Evolutionary conservation across 2,113 vertebrate species (phyloP).

Genomic region (Erythrocebus patas): DNA sequence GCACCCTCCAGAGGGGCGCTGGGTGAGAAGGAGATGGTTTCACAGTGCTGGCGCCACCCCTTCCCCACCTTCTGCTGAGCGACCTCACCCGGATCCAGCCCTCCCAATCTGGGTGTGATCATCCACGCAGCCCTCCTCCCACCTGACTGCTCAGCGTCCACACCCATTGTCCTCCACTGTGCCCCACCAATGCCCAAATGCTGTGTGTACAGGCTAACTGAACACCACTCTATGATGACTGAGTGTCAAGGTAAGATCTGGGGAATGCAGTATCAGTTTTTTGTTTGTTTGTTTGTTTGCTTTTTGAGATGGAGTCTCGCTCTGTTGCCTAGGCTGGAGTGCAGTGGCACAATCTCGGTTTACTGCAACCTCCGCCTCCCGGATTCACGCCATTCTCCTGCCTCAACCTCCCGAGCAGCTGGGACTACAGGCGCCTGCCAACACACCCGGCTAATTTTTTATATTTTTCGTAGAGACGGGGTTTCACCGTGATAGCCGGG

Average conservation of each 20-base stretch:
- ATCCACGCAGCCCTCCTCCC: background rate
- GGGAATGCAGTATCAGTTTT: background rate
- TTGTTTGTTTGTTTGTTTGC: no score
- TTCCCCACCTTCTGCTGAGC: rapidly evolving
- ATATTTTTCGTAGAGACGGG: no score
- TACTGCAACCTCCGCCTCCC: no score
- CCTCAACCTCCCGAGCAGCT: no score
- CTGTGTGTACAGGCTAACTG: background rate
- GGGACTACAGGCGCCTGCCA: no score
- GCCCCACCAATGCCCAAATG: rapidly evolving
- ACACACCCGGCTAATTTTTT: no score
- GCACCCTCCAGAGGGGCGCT: rapidly evolving
- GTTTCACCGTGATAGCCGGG: no score
- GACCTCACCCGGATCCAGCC: rapidly evolving
- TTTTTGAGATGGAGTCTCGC: no score
- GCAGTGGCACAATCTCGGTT: no score
- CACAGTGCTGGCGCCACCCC: background rate
- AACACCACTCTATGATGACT: background rate
- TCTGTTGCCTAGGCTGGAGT: no score
- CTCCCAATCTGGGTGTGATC: rapidly evolving
- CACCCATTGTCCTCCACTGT: background rate
- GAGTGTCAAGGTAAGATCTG: background rate
- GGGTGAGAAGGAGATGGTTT: background rate
- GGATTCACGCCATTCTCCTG: no score
- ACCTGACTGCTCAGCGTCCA: background rate